Evolutionary conservation across 2,797 vertebrate genomes (phyloP), one percentile per base, ranked within the genome.

Genomic region (Morus bassanus): DNA sequence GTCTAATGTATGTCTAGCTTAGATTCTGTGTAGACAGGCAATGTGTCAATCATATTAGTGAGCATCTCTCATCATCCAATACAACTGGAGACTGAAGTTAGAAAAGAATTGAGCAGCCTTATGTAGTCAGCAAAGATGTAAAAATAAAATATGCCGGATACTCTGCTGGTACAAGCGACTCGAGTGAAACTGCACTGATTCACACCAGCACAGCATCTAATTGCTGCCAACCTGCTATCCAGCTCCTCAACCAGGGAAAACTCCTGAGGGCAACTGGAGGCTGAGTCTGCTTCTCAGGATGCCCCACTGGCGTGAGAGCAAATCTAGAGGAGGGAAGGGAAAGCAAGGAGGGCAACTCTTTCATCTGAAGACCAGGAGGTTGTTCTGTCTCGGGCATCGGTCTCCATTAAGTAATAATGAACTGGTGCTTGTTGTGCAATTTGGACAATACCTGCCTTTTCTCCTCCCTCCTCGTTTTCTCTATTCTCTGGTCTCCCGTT

Each of bases 1-100:
- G 76, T 61, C 73, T 89, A 25, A 69, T 81, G 37, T 10, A 5
- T 39, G 18, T 31, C 74, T 74, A 11, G 53, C 67, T 91, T 65
- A 45, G 60, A 67, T 88, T 92, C 91, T 91, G 70, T 97, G 92
- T 94, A 94, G 91, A 93, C 94, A 93, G 90, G 56, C 73, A 77
- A 69, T 83, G 91, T 90, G 85, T 92, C 84, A 91, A 35, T 96
- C 90, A 64, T 82, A 75, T 72, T 43, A 82, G 87, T 53, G 89
- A 98, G 61, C 83, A 46, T 69, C 74, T 63, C 54, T 90, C 77
- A 74, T 93, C 95, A 96, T 89, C 88, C 53, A 18, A 21, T 75
- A 60, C 94, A 95, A 87, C 73, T 53, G 85, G 77, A 89, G 89
- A 81, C 69, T 88, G 14, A 72, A 91, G 68, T 39, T 91, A 70